Evolutionary conservation across 2,797 vertebrate genomes (phyloP), one percentile per base, ranked within the genome.

Genomic region (Tadarida brasiliensis): DNA sequence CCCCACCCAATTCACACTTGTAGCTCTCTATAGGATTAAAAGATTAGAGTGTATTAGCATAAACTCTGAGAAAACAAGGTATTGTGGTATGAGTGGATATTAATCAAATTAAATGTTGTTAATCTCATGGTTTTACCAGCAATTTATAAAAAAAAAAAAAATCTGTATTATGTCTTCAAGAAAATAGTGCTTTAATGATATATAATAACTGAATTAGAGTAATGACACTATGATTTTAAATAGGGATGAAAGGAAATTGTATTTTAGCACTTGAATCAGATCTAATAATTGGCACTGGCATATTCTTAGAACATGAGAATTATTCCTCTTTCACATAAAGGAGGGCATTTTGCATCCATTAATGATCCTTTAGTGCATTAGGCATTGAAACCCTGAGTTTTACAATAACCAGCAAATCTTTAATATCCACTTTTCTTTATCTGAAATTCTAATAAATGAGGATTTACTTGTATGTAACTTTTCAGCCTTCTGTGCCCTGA

Each of bases 11-110:
- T 87, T 96, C 73, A 95, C 87, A 97, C 82, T 16, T 81, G 44
- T 93, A 56, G 9, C n/a, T 90, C 49, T 84, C 95, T 70, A 14
- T 54, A 93, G 76, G 92, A 82, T 88, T 63, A 96, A 63, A 95
- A 59, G 83, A 96, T 96, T 76, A 90, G n/a, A 39, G 11, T 56
- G 11, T 39, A 92, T 97, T 97, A 97, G 73, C 81, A 61, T 71
- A 86, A 91, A 63, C 19, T 73, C 39, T 54, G 30, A 95, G 85
- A 97, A 78, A 96, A 84, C 24, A 94, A 87, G 61, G 20, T 85
- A 12, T 51, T 93, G 59, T 89, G 33, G 17, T 65, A 49, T 65
- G 35, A 81, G 8, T 90, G 54, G 76, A 65, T 93, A 76, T 70
- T 95, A 95, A 92, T 92, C 73, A 96, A 93, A 93, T 92, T 93